phyloP scores from a whole-genome alignment of 1,140 invertebrate genomes.

The Conus betulinus region DNA sequence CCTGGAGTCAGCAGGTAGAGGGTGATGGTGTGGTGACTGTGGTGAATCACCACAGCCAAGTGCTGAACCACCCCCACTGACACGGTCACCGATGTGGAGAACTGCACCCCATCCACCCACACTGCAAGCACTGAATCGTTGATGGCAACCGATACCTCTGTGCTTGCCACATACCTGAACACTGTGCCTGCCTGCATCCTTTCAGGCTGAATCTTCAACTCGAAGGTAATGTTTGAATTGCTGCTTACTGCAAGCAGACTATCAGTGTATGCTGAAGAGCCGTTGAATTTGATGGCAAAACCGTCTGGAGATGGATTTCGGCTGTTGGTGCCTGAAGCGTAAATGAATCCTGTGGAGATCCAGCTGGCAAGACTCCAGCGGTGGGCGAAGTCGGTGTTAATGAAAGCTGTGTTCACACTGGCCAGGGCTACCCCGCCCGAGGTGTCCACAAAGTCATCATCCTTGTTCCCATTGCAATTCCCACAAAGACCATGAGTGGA shows the following conservation, averaged over 20 bases:
- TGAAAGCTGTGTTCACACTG: conserved; percentile 40
- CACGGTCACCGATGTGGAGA: neutral
- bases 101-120: conserved; percentile 9
- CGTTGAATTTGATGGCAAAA: conserved; percentile 43
- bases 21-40: neutral
- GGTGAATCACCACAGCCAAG: conserved; percentile 1
- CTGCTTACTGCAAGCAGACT: conserved; percentile 28
- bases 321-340: neutral
- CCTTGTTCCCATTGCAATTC: conserved; percentile 49
- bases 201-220: conserved; percentile 20
- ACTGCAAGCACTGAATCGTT: conserved; percentile 38
- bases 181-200: conserved; percentile 24
- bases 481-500: conserved; percentile 45
- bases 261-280: conserved; percentile 43
- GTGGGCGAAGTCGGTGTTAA: conserved; percentile 45
- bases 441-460: conserved; percentile 50
- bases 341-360: conserved; percentile 44
- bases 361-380: conserved; percentile 30
- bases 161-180: conserved; percentile 29
- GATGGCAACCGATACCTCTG: conserved; percentile 36
- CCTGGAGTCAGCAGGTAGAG: neutral
- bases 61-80: conserved; percentile 21
- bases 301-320: conserved; percentile 33
- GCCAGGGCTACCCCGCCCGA: conserved; percentile 31
- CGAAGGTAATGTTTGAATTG: conserved; percentile 26